Evolutionary conservation across 2,113 vertebrate genomes (phyloP).

Genomic region (Dromaius novaehollandiae): DNA sequence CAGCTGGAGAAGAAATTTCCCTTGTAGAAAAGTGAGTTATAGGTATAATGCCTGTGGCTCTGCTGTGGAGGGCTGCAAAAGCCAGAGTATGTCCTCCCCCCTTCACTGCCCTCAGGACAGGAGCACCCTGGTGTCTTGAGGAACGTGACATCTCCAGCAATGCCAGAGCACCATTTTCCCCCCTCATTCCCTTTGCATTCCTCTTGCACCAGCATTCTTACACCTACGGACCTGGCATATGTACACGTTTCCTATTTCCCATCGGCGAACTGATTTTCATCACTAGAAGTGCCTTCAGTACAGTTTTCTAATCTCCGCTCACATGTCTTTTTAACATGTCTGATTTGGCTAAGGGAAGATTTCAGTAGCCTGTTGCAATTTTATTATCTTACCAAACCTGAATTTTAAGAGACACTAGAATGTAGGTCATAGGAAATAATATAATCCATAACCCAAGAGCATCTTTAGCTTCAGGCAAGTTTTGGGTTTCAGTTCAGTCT

Average conservation of each 20-base stretch:
- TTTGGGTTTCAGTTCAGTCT: not conserved
- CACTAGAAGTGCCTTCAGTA: not conserved
- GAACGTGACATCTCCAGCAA: not conserved
- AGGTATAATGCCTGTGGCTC: not conserved
- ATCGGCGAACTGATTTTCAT: not conserved
- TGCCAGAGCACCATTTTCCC: not conserved
- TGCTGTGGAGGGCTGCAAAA: not conserved
- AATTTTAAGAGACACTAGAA: not conserved
- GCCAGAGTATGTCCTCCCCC: not conserved
- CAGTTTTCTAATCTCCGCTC: not conserved
- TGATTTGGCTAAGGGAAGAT: not conserved
- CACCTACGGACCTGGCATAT: not conserved
- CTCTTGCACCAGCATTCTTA: not conserved
- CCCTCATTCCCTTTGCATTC: not conserved
- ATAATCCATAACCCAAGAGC: not conserved
- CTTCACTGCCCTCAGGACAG: rapidly evolving
- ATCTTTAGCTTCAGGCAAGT: not conserved
- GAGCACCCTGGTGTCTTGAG: not conserved
- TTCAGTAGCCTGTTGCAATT: not conserved
- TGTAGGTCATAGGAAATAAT: not conserved
- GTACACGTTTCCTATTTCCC: not conserved
- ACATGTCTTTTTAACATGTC: not conserved
- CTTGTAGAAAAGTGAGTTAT: not conserved
- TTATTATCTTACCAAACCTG: not conserved
- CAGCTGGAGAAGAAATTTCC: not conserved